Evolutionary conservation across 2,888 invertebrate genomes (phyloP).

Genomic region (Crocallis elinguaria): DNA sequence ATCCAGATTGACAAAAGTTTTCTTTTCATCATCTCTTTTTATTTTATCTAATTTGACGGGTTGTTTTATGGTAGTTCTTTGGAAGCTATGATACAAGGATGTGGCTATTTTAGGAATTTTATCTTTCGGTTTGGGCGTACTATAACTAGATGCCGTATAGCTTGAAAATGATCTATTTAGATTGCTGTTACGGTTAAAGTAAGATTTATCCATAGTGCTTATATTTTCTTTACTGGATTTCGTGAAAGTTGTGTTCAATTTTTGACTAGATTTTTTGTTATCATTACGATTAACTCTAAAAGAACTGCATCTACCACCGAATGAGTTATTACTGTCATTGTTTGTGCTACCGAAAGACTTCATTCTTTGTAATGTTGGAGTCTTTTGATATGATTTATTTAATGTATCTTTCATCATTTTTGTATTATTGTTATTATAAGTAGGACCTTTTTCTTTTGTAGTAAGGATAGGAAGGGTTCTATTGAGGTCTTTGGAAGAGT

Average conservation of each 20-base stretch:
- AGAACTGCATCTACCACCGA: constrained; percentile 76
- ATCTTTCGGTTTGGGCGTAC: constrained; percentile 77
- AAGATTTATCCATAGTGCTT: constrained; percentile 65
- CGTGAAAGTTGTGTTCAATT: constrained; percentile 77
- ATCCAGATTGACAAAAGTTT: constrained; percentile 79
- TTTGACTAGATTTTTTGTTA: constrained; percentile 67
- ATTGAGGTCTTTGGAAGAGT: constrained; percentile 70
- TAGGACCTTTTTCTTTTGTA: constrained; percentile 66
- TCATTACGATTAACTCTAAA: constrained; percentile 76
- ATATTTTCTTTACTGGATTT: constrained; percentile 81
- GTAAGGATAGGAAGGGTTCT: constrained; percentile 75
- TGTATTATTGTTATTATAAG: constrained; percentile 65
- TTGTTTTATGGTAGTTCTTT: constrained; percentile 73
- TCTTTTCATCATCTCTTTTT: constrained; percentile 68
- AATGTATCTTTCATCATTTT: constrained; percentile 81
- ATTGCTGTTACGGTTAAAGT: constrained; percentile 70
- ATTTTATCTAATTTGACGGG: constrained; percentile 78
- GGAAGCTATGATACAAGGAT: constrained; percentile 79
- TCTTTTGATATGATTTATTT: constrained; percentile 82
- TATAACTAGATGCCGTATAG: constrained; percentile 73
- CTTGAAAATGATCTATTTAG: constrained; percentile 77
- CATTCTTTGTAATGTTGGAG: constrained; percentile 79
- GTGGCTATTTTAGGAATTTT: constrained; percentile 80
- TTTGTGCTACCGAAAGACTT: constrained; percentile 78
- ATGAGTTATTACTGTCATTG: constrained; percentile 63